Base-by-base conservation (phyloP, 23 tunicate genomes). In the Diplosoma virens region DNA sequence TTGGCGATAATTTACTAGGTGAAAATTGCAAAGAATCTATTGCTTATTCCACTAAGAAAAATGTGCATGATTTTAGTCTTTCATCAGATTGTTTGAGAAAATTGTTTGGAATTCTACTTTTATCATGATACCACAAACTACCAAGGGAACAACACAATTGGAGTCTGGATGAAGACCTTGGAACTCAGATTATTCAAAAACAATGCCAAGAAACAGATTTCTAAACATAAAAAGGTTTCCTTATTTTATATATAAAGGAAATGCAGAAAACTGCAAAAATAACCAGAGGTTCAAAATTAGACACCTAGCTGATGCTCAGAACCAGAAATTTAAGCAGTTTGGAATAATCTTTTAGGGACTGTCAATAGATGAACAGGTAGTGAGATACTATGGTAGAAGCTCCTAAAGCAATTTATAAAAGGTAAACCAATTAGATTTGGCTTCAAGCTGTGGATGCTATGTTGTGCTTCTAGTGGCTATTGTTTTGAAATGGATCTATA, bases 181-280 rank as follows among this genome's bases (percentile, higher is more conserved):
- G 50, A 7, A 25, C 24, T 4, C 6, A 20, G 17, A 55, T 55
- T 55, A 55, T 55, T 20, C 17, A 20, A 55, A 55, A 55, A 25
- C 63, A 11, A 55, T 55, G 63, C 63, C 63, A 55, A 55, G 63
- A 55, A 55, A 55, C 24, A 16, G 63, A 55, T 20, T 41, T 55
- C 17, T 25, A 11, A 25, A 55, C 24, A 20, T 55, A n/a, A 22
- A 55, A 55, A 55, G 5, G 63, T 55, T 11, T 55, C 24, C 20
- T 16, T 25, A 55, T 25, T 55, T 55, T 20, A 25, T 20, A 16
- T 22, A 55, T 4, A 55, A 55, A 14, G 21, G 5, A 16, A 55
- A 4, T 55, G 63, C 63, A 20, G n/a, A n/a, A n/a, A n/a, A n/a
- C n/a, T n/a, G n/a, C n/a, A 55, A 55, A 55, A 25, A 55, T 55